phyloP scores from a whole-genome alignment of 2,797 vertebrate genomes.

The Hipposideros larvatus region DNA sequence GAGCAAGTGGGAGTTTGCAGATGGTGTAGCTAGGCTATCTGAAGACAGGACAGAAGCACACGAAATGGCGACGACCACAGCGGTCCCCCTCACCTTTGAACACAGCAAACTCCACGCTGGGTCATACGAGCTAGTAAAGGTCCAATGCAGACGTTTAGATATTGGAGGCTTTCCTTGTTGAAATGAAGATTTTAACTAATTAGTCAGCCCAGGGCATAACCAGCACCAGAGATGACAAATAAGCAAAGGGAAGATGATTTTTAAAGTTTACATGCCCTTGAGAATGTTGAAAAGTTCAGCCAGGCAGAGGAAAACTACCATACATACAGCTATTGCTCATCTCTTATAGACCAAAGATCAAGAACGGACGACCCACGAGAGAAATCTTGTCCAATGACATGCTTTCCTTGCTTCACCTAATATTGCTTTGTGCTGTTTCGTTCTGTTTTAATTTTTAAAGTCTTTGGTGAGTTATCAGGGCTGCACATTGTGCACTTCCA shows the following conservation, averaged over 20 bases:
- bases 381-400: background rate
- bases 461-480: background rate
- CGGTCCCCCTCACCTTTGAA: background rate
- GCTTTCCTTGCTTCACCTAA: background rate
- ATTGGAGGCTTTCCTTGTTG: background rate
- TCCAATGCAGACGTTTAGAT: background rate
- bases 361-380: background rate
- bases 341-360: background rate
- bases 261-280: background rate
- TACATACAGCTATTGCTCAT: background rate
- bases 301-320: background rate
- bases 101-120: rapidly evolving
- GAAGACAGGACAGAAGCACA: background rate
- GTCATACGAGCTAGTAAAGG: background rate
- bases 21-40: background rate
- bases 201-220: background rate
- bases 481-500: background rate
- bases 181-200: background rate
- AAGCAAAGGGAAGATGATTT: background rate
- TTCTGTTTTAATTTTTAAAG: background rate
- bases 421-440: background rate
- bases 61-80: background rate
- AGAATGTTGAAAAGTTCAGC: conserved; percentile 23
- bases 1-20: conserved; percentile 57
- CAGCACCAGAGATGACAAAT: background rate